These are phyloP conservation scores for Pseudonaja textilis DNA, from an alignment of 2,113 vertebrate species.

Conservation along the genomic window DNA sequence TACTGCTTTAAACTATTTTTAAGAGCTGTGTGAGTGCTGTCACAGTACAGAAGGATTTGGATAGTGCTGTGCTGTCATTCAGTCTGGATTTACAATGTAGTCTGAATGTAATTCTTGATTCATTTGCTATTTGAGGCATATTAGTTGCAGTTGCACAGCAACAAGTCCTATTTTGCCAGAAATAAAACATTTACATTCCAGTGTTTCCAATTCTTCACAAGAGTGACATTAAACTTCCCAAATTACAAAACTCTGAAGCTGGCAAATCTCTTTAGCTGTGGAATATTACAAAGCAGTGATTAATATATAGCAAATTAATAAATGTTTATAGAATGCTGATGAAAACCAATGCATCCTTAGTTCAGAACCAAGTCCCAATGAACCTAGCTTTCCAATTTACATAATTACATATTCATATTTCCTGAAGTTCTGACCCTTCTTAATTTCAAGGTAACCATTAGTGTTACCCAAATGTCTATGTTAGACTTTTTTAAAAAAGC, in stretches of 20 bases:
- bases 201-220: slow-evolving; percentile 7
- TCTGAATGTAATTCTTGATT: slow-evolving; percentile 29
- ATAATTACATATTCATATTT: neutral
- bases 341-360: neutral
- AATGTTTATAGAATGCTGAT: neutral
- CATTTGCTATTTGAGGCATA: neutral
- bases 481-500: neutral
- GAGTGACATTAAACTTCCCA: slow-evolving; percentile 3
- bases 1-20: neutral
- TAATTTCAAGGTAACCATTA: neutral
- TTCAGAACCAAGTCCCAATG: neutral
- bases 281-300: neutral
- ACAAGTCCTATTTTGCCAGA: neutral
- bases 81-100: slow-evolving; percentile 4
- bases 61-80: neutral
- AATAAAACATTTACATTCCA: neutral
- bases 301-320: slow-evolving; percentile 12
- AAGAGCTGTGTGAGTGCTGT: neutral
- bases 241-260: neutral
- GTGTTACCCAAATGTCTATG: accelerated
- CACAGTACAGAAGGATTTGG: neutral
- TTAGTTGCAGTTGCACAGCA: neutral
- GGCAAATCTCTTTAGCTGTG: neutral
- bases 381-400: neutral
- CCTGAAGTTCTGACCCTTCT: neutral